Conservation (phyloP, 2,888 invertebrate species). For the Xylocampa areola region DNA sequence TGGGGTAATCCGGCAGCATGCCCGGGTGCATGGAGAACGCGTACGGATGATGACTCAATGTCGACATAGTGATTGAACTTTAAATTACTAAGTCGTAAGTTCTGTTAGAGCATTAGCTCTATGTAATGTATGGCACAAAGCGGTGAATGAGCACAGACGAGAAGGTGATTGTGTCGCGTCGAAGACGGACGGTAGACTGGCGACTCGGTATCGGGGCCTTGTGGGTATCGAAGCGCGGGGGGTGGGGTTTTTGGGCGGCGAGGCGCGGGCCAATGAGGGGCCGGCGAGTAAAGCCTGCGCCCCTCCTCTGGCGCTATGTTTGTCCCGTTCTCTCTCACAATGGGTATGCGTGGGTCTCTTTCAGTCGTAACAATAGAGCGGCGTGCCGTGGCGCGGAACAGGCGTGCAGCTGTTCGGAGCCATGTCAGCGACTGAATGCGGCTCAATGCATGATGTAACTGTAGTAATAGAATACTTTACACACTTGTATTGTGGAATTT, state of each 20-base stretch:
- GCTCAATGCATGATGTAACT: conserved; percentile 81
- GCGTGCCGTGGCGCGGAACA: conserved; percentile 74
- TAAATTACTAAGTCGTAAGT: conserved; percentile 62
- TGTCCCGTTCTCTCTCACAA: conserved; percentile 68
- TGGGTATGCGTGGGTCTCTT: conserved; percentile 61
- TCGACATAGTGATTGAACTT: conserved; percentile 79
- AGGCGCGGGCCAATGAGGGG: conserved; percentile 74
- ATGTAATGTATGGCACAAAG: conserved; percentile 81
- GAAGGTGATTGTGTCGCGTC: conserved; percentile 83
- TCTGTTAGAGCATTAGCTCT: conserved; percentile 79
- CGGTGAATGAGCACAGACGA: conserved; percentile 78
- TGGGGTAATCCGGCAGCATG: conserved; percentile 85
- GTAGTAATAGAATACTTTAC: conserved; percentile 73
- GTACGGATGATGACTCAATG: conserved; percentile 87
- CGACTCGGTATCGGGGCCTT: conserved; percentile 71
- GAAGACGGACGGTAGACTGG: conserved; percentile 86
- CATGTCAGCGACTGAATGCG: conserved; percentile 75
- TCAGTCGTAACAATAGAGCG: conserved; percentile 70
- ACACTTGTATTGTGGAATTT: conserved; percentile 65
- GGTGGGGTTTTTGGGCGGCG: conserved; percentile 81
- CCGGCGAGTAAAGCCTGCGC: conserved; percentile 77
- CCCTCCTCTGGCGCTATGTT: conserved; percentile 71
- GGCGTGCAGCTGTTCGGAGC: conserved; percentile 83
- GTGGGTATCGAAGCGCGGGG: conserved; percentile 75
- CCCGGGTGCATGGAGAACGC: conserved; percentile 88